Percentiles rank a stretch among this genome's conserved stretches.
phyloP scores from a whole-genome alignment of 2,113 vertebrate species.

The rabbit (Oryctolagus cuniculus) region mOryCun1.1 NC_091432.1:65402001-65402500 shows the following conservation, averaged over 20 bases:
- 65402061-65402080: background rate
- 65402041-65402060: slow-evolving; percentile 51
- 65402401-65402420: slow-evolving; percentile 52
- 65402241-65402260: slow-evolving; percentile 25
- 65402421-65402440: slow-evolving; percentile 90
- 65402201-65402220: background rate
- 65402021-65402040: slow-evolving; percentile 38
- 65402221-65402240: slow-evolving; percentile 39
- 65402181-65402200: slow-evolving; percentile 27
- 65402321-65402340: slow-evolving; percentile 54
- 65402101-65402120: slow-evolving; percentile 35
- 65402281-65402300: slow-evolving; percentile 36
- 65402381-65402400: slow-evolving; percentile 36
- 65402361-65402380: slow-evolving; percentile 37
- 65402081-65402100: slow-evolving; percentile 5
- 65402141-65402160: slow-evolving; percentile 35
- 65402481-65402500: slow-evolving; percentile 69
- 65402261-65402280: slow-evolving; percentile 31
- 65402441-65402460: slow-evolving; percentile 89
- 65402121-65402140: slow-evolving; percentile 59
- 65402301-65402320: slow-evolving; percentile 42
- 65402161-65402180: slow-evolving; percentile 20
- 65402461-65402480: slow-evolving; percentile 73
- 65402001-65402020: slow-evolving; percentile 27
- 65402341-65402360: slow-evolving; percentile 41